These are phyloP conservation scores for Priocnemis perturbator DNA, from an alignment of 2,888 invertebrate genomes.

Conservation along the genomic window DNA sequence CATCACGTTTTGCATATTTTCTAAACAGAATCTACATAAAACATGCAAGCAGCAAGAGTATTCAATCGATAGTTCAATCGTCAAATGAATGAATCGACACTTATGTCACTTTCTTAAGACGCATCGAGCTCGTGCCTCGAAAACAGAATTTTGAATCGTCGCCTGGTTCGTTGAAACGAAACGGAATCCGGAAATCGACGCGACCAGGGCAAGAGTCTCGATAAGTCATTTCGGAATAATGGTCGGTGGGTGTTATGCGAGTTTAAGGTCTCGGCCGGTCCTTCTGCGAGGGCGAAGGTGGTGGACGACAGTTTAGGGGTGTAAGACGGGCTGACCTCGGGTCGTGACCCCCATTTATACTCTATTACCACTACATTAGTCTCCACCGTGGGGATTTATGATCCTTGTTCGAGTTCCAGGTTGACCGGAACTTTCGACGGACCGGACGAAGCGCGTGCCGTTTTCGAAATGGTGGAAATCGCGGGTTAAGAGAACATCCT, in stretches of 20 bases:
- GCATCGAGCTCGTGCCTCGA: too few relatives aligned
- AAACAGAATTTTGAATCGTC: too few relatives aligned
- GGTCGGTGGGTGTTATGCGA: constrained; percentile 59
- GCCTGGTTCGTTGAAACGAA: constrained; percentile 7
- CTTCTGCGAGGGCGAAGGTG: constrained; percentile 67
- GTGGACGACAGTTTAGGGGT: constrained; percentile 73
- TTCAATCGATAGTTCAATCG: too few relatives aligned
- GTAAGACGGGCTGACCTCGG: constrained; percentile 74
- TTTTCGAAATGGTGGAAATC: constrained; percentile 16
- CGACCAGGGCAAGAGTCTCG: constrained; percentile 37
- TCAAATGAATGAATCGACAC: too few relatives aligned
- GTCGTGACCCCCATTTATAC: constrained; percentile 74
- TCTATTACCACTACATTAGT: constrained; percentile 75
- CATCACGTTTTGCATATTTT: too few relatives aligned
- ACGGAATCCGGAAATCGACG: constrained; percentile 34
- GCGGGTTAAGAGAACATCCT: too few relatives aligned
- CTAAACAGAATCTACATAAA: too few relatives aligned
- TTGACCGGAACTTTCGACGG: constrained; percentile 66
- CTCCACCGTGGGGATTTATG: constrained; percentile 71
- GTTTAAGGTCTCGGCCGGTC: constrained; percentile 73
- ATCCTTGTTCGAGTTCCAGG: constrained; percentile 66
- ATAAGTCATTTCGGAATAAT: constrained; percentile 61
- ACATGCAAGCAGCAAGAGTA: too few relatives aligned
- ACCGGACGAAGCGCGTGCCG: constrained; percentile 36
- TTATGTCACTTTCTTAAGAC: too few relatives aligned